Evolutionary conservation across 2,113 vertebrate genomes (phyloP).

Genomic region (Gorsachius goisagi): DNA sequence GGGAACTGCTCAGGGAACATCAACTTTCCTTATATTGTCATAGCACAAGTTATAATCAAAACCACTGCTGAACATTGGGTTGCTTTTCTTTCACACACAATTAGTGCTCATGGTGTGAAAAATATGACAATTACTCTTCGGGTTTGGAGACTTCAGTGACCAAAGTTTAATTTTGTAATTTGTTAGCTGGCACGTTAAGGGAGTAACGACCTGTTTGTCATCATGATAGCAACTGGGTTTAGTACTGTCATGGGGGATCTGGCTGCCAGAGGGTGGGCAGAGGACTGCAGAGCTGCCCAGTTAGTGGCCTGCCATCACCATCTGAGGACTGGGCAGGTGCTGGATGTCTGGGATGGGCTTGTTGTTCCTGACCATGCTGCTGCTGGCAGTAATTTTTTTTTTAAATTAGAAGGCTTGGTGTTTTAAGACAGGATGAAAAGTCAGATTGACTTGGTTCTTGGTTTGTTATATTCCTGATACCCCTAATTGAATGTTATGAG

Average conservation of each 20-base stretch:
- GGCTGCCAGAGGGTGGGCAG: neutral
- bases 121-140: neutral
- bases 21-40: neutral
- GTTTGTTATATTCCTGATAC: neutral
- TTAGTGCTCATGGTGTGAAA: neutral
- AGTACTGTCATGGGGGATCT: neutral
- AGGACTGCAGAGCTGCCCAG: neutral
- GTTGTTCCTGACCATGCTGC: neutral
- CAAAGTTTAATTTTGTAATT: neutral
- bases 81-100: neutral
- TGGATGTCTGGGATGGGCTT: neutral
- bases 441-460: neutral
- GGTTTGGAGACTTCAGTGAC: neutral
- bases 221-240: neutral
- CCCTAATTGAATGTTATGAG: neutral
- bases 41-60: neutral
- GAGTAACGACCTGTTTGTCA: neutral
- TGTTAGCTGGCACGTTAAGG: neutral
- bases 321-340: neutral
- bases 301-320: neutral
- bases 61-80: neutral
- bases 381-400: neutral
- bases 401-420: neutral
- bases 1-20: neutral
- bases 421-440: neutral